phyloP scores from a whole-genome alignment of 2,888 invertebrate species.

The Corbicula japonica region DNA sequence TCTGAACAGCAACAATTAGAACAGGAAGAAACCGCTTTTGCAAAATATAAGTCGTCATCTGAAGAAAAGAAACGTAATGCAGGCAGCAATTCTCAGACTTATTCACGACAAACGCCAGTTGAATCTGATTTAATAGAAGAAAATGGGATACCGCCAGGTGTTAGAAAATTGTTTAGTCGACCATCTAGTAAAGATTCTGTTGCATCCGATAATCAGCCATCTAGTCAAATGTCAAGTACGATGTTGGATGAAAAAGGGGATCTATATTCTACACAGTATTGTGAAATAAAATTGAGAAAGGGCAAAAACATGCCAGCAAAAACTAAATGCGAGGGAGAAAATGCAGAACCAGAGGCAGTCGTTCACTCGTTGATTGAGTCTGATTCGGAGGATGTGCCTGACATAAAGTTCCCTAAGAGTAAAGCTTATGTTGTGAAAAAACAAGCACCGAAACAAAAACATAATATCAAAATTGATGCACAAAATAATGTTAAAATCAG shows the following conservation, averaged over 20 bases:
- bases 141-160: slow-evolving; percentile 14
- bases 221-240: slow-evolving; percentile 69
- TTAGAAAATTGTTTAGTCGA: slow-evolving; percentile 36
- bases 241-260: slow-evolving; percentile 70
- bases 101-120: too few relatives aligned
- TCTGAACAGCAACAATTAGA: too few relatives aligned
- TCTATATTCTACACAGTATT: slow-evolving; percentile 71
- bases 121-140: not conserved
- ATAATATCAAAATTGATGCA: too few relatives aligned
- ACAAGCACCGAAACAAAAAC: too few relatives aligned
- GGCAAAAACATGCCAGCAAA: slow-evolving; percentile 9
- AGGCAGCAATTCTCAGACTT: not conserved
- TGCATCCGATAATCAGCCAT: slow-evolving; percentile 57
- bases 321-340: not conserved
- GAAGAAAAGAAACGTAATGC: not conserved
- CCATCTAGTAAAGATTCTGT: slow-evolving; percentile 58
- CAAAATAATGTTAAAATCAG: too few relatives aligned
- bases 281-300: slow-evolving; percentile 46
- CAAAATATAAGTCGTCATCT: too few relatives aligned
- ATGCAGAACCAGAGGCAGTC: not conserved
- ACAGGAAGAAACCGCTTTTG: too few relatives aligned
- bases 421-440: too few relatives aligned
- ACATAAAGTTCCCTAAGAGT: slow-evolving; percentile 8
- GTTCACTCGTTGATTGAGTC: slow-evolving; percentile 26
- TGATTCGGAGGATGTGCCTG: slow-evolving; percentile 14